Conservation (phyloP, 2,113 vertebrate species). For the Boulengeromyrus knoepffleri region DNA sequence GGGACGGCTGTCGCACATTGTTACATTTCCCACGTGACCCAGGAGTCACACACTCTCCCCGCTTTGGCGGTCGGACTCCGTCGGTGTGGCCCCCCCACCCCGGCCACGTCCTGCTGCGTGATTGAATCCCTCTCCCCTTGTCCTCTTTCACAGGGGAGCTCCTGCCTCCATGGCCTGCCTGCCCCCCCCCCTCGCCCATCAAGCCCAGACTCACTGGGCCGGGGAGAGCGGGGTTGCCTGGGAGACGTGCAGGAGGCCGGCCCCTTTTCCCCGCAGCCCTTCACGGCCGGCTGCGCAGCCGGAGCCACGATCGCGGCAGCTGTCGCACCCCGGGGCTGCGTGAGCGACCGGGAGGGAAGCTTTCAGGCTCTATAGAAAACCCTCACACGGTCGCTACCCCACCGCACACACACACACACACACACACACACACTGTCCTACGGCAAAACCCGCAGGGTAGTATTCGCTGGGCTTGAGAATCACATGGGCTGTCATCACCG, state of each 20-base stretch:
- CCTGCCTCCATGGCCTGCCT: constrained; percentile 74
- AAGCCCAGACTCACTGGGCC: constrained; percentile 62
- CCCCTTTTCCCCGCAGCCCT: constrained; percentile 64
- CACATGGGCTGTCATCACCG: background rate
- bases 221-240: constrained; percentile 31
- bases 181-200: constrained; percentile 68
- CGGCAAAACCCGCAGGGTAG: background rate
- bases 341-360: constrained; percentile 24
- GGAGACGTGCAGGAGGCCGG: constrained; percentile 34
- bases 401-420: background rate
- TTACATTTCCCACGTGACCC: background rate
- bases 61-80: background rate
- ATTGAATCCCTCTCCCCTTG: background rate
- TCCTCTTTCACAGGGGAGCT: constrained; percentile 53
- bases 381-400: background rate
- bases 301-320: constrained; percentile 65
- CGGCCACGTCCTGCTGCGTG: background rate
- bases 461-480: background rate
- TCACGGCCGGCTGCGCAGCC: constrained; percentile 53
- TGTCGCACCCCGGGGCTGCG: constrained; percentile 70
- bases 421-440: background rate
- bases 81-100: background rate
- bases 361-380: background rate
- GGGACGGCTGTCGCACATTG: background rate
- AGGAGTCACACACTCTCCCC: background rate